Percentiles rank a stretch among this genome's conserved stretches.
phyloP scores from a whole-genome alignment of 2,113 vertebrate genomes.

The Cygnus buccinator region DNA sequence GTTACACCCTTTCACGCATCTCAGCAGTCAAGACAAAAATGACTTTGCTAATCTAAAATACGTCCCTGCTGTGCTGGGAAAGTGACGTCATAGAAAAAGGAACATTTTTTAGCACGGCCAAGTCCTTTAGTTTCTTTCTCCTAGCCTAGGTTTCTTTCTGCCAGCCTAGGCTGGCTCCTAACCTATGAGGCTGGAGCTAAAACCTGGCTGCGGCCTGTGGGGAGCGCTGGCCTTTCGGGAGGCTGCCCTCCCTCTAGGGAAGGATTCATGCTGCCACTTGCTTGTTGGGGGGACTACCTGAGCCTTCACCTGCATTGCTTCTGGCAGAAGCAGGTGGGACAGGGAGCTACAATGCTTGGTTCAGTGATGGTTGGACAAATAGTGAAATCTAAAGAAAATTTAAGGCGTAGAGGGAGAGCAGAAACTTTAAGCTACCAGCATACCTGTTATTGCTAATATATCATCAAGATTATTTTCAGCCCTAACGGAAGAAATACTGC shows the following conservation, averaged over 20 bases:
- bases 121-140: not conserved
- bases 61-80: not conserved
- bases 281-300: not conserved
- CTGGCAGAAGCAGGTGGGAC: not conserved
- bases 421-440: not conserved
- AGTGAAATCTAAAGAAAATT: not conserved
- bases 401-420: not conserved
- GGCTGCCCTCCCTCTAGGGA: not conserved
- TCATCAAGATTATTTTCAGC: not conserved
- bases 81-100: not conserved
- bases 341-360: not conserved
- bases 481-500: not conserved
- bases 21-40: not conserved
- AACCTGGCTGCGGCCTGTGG: not conserved
- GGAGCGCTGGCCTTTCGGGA: not conserved
- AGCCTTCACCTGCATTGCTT: not conserved
- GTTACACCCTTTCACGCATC: not conserved
- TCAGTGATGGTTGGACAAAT: not conserved
- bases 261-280: rapidly evolving
- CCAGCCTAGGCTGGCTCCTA: not conserved
- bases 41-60: not conserved
- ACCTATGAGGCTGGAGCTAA: not conserved
- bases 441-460: not conserved
- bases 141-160: not conserved
- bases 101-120: not conserved